Base-by-base conservation (phyloP, 2,888 invertebrate genomes). In the Chalcosyrphus nemorum region DNA sequence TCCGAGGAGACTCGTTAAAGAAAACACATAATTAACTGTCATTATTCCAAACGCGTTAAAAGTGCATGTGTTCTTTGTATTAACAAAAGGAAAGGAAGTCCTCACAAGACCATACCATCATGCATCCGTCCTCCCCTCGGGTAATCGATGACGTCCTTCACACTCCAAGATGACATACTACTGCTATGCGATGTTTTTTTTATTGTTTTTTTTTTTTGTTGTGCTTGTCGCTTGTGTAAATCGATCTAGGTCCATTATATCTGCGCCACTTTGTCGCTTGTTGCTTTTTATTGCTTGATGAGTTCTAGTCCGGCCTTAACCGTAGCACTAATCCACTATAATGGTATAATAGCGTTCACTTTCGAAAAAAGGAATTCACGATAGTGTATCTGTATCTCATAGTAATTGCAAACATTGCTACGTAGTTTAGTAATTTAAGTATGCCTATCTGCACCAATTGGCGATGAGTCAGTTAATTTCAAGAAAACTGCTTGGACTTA, bases 231-330 rank as follows among this genome's bases (percentile, higher is more conserved):
- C 29, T 71, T 50, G 70, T 59, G 54, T 38, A 27, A 75, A 70
- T 56, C 63, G 47, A 63, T 71, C 56, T 57, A 32, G 56, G 29
- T 63, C 54, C 76, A 81, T 70, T 81, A 70, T 81, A 76, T 63
- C 57, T 81, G 76, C 81, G 76, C 76, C 76, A 81, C 81, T 81
- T 81, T 81, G 81, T 70, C 76, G 81, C 81, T 81, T 81, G 81
- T 71, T 57, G 63, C 70, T 81, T 81, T 76, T 81, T 76, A 81
- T 81, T 76, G 70, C 70, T 59, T 47, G 74, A 80, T 66, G 61
- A 52, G 61, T 27, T 47, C 21, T 41, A 57, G n/a, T 56, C 24
- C 17, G 27, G 17, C 66, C 32, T 52, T 24, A 4, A 11, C 13
- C 54, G 61, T 27, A 24, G 47, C 41, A 59, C 47, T 63, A 27